Percentiles rank a stretch among this genome's conserved stretches.
phyloP scores from a whole-genome alignment of 2,797 vertebrate species.

The Hoplostethus atlanticus region DNA sequence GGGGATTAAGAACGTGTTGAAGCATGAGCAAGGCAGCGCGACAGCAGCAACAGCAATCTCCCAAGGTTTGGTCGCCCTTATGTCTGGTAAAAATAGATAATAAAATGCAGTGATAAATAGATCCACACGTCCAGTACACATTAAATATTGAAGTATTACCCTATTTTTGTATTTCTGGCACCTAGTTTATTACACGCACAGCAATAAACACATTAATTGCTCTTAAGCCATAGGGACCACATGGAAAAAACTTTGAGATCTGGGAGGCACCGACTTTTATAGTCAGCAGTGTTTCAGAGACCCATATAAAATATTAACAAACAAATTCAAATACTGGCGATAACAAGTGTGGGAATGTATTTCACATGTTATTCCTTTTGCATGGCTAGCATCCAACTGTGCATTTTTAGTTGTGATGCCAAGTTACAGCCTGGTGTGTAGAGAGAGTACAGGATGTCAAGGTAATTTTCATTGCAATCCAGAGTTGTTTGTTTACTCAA shows the following conservation, averaged over 20 bases:
- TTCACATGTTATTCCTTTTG: slow-evolving; percentile 24
- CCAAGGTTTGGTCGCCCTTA: neutral
- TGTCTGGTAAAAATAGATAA: neutral
- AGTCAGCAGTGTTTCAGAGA: slow-evolving; percentile 44
- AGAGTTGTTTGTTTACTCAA: slow-evolving; percentile 54
- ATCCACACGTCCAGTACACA: slow-evolving; percentile 8
- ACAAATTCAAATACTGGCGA: slow-evolving; percentile 47
- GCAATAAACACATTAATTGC: slow-evolving; percentile 64
- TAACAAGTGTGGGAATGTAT: slow-evolving; percentile 37
- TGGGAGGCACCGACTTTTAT: slow-evolving; percentile 35
- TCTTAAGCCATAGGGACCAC: slow-evolving; percentile 54
- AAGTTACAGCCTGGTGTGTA: slow-evolving; percentile 17
- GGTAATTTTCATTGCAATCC: slow-evolving; percentile 70
- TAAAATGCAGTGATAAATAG: slow-evolving; percentile 18
- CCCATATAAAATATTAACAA: slow-evolving; percentile 57
- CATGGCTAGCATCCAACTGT: slow-evolving; percentile 5
- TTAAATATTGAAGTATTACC: neutral
- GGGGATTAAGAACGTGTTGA: slow-evolving; percentile 3
- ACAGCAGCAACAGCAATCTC: neutral
- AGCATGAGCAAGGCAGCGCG: neutral
- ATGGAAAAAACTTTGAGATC: slow-evolving; percentile 37
- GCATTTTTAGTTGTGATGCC: slow-evolving; percentile 27
- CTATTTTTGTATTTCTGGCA: slow-evolving; percentile 23
- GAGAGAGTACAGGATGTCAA: slow-evolving; percentile 27
- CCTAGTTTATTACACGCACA: slow-evolving; percentile 28